A percentile compares a stretch with the other conserved stretches of the same genome.
These are phyloP conservation scores for Rhodophaea formosa DNA, from an alignment of 2,888 invertebrate species.

Conservation along the genomic window DNA sequence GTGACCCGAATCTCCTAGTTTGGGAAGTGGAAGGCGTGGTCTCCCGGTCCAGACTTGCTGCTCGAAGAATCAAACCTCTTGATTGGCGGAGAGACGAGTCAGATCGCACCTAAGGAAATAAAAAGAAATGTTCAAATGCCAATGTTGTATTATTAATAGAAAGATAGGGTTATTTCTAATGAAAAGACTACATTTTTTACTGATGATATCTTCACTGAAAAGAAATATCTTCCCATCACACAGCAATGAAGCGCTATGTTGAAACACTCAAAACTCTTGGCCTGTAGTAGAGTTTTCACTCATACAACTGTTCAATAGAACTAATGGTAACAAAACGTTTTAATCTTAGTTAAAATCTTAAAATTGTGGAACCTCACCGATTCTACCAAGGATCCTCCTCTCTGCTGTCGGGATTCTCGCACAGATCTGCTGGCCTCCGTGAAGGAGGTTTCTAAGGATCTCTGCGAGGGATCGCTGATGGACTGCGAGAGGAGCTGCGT, in stretches of 20 bases:
- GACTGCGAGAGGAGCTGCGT: conserved; percentile 70
- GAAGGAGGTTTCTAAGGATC: conserved; percentile 65
- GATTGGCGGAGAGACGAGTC: conserved; percentile 57
- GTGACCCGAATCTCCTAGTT: conserved; percentile 59
- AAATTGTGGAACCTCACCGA: conserved; percentile 39
- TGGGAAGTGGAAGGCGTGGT: conserved; percentile 48
- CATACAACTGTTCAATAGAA: too few relatives aligned
- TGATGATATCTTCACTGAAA: too few relatives aligned
- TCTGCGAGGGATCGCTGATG: conserved; percentile 57
- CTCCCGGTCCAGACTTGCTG: conserved; percentile 72
- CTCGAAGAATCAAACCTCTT: conserved; percentile 69
- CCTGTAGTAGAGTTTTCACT: too few relatives aligned
- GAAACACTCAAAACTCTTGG: too few relatives aligned
- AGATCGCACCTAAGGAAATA: conserved; percentile 44
- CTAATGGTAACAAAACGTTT: too few relatives aligned
- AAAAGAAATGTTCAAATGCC: neutral
- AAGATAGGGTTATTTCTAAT: too few relatives aligned
- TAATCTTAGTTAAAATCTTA: too few relatives aligned
- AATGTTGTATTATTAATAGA: neutral
- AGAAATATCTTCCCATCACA: too few relatives aligned
- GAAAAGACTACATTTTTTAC: too few relatives aligned
- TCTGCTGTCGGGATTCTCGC: conserved; percentile 44
- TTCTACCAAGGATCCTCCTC: conserved; percentile 61
- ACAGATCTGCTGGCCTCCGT: conserved; percentile 45
- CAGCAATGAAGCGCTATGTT: too few relatives aligned